Conservation (phyloP, 2,113 vertebrate species). For the Tautogolabrus adspersus region DNA sequence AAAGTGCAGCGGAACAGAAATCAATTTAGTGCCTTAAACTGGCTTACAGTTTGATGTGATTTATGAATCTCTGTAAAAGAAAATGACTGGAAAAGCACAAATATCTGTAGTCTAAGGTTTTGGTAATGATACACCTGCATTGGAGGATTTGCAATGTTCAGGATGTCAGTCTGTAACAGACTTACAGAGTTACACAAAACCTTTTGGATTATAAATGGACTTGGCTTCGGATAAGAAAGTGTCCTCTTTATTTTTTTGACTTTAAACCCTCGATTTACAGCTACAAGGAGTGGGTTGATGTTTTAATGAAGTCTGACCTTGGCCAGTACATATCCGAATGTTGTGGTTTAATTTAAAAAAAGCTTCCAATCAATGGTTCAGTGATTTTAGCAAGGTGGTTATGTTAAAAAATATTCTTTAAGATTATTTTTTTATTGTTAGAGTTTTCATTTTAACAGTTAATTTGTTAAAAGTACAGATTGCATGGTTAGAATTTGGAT, state of each 20-base stretch:
- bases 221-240: neutral
- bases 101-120: neutral
- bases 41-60: conserved; percentile 2
- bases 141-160: neutral
- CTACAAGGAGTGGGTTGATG: neutral
- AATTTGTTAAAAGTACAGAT: neutral
- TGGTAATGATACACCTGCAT: neutral
- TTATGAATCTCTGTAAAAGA: neutral
- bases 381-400: neutral
- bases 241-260: neutral
- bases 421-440: no score
- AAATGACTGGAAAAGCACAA: neutral
- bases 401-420: no score
- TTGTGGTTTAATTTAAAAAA: neutral
- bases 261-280: neutral
- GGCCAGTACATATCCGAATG: neutral
- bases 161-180: neutral
- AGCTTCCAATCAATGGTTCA: neutral
- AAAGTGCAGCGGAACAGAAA: neutral
- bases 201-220: neutral
- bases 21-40: neutral
- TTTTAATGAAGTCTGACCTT: neutral
- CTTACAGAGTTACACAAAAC: neutral
- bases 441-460: no score
- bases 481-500: neutral